These are phyloP conservation scores for Tor tambroides DNA, from an alignment of 2,113 vertebrate genomes.

Conservation along the genomic window DNA sequence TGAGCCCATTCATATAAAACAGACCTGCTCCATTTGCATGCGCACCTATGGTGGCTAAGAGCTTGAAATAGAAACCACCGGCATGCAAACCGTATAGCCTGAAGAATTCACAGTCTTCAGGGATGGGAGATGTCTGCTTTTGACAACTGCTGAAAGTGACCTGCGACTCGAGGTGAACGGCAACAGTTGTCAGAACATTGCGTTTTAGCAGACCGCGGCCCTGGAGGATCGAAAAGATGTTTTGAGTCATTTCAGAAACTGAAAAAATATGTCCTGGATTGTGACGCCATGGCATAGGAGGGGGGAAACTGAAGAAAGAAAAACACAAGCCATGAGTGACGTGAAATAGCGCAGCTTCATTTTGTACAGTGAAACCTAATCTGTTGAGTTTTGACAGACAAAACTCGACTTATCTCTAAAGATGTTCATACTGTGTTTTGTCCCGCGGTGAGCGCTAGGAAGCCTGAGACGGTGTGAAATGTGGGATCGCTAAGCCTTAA, in stretches of 20 bases:
- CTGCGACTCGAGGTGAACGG: slow-evolving; percentile 13
- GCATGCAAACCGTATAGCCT: slow-evolving; percentile 41
- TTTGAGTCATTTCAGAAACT: background rate
- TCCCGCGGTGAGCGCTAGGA: background rate
- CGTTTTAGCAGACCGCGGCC: background rate
- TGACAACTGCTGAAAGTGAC: slow-evolving; percentile 46
- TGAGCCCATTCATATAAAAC: slow-evolving; percentile 33
- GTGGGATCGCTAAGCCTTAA: slow-evolving; percentile 43
- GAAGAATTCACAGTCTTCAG: slow-evolving; percentile 37
- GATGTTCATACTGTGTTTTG: slow-evolving; percentile 27
- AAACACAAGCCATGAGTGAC: slow-evolving; percentile 26
- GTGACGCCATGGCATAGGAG: background rate
- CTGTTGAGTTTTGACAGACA: slow-evolving; percentile 41
- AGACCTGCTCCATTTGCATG: slow-evolving; percentile 2
- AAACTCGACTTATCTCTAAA: slow-evolving; percentile 53
- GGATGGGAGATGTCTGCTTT: slow-evolving; percentile 25
- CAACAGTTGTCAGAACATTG: background rate
- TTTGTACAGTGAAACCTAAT: slow-evolving; percentile 45
- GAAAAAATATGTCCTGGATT: background rate
- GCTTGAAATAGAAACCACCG: slow-evolving; percentile 37
- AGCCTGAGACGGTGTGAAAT: slow-evolving; percentile 26
- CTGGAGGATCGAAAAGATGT: background rate
- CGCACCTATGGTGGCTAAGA: slow-evolving; percentile 19
- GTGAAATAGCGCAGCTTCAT: slow-evolving; percentile 13
- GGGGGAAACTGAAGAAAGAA: background rate